These are phyloP conservation scores for Rhynchophorus ferrugineus DNA, from an alignment of 1,140 invertebrate genomes.

Conservation along the genomic window DNA sequence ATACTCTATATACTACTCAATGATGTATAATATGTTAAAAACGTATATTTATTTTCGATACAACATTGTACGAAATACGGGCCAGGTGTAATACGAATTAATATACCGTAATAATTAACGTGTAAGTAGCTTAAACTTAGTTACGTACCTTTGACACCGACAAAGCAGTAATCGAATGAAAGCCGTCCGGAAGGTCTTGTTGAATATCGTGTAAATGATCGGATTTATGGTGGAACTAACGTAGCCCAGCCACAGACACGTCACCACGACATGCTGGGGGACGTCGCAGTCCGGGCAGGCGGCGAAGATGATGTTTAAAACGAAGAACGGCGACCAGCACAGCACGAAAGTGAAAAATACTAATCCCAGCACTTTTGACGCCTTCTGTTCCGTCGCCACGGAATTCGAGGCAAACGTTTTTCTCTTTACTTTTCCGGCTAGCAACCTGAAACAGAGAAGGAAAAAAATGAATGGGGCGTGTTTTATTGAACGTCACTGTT, in stretches of 20 bases:
- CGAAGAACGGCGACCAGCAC: constrained; percentile 86
- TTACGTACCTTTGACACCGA: constrained; percentile 60
- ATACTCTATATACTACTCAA: no score
- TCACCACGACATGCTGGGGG: constrained; percentile 63
- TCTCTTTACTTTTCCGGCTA: constrained; percentile 56
- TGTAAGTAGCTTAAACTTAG: not conserved
- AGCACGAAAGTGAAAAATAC: constrained; percentile 87
- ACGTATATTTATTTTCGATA: no score
- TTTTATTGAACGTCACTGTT: not conserved
- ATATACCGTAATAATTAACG: not conserved
- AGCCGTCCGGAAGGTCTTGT: constrained; percentile 75
- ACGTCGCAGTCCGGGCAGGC: constrained; percentile 64
- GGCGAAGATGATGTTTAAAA: constrained; percentile 75
- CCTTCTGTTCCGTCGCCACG: constrained; percentile 76
- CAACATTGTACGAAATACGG: not conserved
- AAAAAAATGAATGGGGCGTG: not conserved
- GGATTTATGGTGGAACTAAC: constrained; percentile 81
- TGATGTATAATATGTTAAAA: no score
- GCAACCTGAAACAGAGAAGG: constrained; percentile 46
- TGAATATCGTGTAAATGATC: constrained; percentile 85
- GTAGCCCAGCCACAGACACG: constrained; percentile 82
- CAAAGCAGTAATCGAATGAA: constrained; percentile 72
- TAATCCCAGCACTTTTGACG: constrained; percentile 74
- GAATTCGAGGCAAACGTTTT: constrained; percentile 64
- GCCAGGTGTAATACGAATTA: not conserved